Base-by-base conservation (phyloP, 2,888 invertebrate genomes). In the Eubasilissa splendida region DNA sequence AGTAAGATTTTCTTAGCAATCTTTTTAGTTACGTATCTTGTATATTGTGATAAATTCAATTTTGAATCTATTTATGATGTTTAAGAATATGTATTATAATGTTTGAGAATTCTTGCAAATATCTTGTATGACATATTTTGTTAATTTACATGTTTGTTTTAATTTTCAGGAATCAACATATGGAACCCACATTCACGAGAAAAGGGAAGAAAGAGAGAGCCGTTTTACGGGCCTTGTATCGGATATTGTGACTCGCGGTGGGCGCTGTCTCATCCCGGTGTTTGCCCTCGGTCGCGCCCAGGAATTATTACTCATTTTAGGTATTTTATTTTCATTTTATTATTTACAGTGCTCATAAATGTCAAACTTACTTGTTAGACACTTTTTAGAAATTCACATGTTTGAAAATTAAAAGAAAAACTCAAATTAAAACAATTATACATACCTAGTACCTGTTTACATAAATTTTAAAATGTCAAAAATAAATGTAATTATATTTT, bases 171-270 rank as follows among this genome's bases (percentile, higher is more conserved):
- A 99, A 89, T 98, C 99, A 0, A 99, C 99, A 0, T 99, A 99
- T 88, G 99, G 99, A 33, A 99, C 99, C 0, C 99, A 99, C 88
- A 97, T 99, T 84, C 99, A 99, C 89, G 99, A 99, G 88, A 97
- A 98, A 87, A 92, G 99, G 8, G 99, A 99, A 87, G 98, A 99
- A 86, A 92, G 99, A 42, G 99, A 99, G 89, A 93, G 93, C 79
- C 92, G 99, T 60, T 99, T 99, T 89, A 99, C 99, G 1, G 87
- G 89, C 76, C 91, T 99, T 53, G 97, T 99, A 58, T 96, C 97
- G 86, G 99, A 99, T 87, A 99, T 99, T 85, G 99, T 99, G 3
- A 93, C 92, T 85, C 93, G 99, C 85, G 99, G 99, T n/a, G 99
- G 99, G 0, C 93, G 99, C 76, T 99, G 99, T 87, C 92, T 99